Conservation (phyloP, 23 tunicate species). For the Clavelina lepadiformis region DNA sequence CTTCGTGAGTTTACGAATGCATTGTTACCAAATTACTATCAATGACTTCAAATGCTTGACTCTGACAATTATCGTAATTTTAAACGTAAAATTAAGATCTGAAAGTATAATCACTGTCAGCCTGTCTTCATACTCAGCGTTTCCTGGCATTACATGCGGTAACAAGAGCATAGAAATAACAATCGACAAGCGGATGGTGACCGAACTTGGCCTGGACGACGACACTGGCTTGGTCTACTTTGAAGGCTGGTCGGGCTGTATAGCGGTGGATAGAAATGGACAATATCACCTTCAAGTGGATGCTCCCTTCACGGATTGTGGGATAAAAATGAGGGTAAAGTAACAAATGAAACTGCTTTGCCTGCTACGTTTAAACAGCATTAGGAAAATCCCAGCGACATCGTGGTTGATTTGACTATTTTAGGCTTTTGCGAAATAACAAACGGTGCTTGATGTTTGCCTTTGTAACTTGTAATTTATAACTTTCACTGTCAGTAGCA, state of each 20-base stretch:
- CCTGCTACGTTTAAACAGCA: background rate
- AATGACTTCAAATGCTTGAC: no score
- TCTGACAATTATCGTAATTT: no score
- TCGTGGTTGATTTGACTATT: background rate
- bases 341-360: background rate
- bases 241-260: slow-evolving; percentile 35
- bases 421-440: no score
- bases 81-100: no score
- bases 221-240: slow-evolving; percentile 45
- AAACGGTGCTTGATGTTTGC: no score
- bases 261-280: slow-evolving; percentile 25
- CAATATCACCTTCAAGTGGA: slow-evolving; percentile 46
- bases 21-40: no score
- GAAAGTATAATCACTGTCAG: no score
- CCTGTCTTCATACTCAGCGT: no score
- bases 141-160: slow-evolving; percentile 68
- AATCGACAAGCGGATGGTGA: slow-evolving; percentile 60
- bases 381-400: background rate
- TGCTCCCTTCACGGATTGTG: slow-evolving; percentile 68
- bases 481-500: background rate
- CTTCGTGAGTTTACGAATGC: no score
- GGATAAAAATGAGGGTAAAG: slow-evolving; percentile 23
- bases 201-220: slow-evolving; percentile 44
- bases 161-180: slow-evolving; percentile 56
- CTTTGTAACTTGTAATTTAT: background rate